Percentiles rank a stretch among this genome's conserved stretches.
phyloP scores from a whole-genome alignment of 23 tunicate species.

The Clavelina lepadiformis region DNA sequence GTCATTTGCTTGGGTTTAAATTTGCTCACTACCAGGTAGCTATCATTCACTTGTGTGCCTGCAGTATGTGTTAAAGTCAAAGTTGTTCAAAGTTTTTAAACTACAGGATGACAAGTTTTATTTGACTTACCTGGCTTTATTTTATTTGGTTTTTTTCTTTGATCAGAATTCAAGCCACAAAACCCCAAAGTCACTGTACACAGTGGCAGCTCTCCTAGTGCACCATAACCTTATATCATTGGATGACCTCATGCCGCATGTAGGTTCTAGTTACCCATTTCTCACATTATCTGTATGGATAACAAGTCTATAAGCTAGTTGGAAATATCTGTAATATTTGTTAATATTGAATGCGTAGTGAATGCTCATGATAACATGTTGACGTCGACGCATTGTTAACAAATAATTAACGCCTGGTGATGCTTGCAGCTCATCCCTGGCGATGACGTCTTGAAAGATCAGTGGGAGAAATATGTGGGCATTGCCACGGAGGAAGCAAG shows the following conservation, averaged over 20 bases:
- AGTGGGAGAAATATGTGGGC: constrained; percentile 66
- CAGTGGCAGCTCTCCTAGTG: constrained; percentile 75
- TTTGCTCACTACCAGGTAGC: constrained; percentile 86
- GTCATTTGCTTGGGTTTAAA: constrained; percentile 94
- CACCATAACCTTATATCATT: constrained; percentile 75
- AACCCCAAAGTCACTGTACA: constrained; percentile 86
- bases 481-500: constrained; percentile 56
- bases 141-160: constrained; percentile 9
- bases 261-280: constrained; percentile 31
- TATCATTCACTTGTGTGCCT: not conserved
- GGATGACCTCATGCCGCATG: constrained; percentile 75
- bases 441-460: constrained; percentile 45
- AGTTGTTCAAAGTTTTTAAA: not conserved
- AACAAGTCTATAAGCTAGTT: too few relatives aligned
- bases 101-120: not conserved
- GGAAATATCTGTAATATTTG: too few relatives aligned
- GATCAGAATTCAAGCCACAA: constrained; percentile 26
- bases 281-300: too few relatives aligned
- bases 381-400: not conserved
- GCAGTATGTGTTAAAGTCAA: not conserved
- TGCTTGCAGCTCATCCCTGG: constrained; percentile 53
- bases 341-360: not conserved
- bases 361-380: too few relatives aligned
- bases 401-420: not conserved
- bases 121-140: not conserved